These are phyloP conservation scores for Carassius gibelio DNA, from an alignment of 2,113 vertebrate species.

Conservation along the genomic window DNA sequence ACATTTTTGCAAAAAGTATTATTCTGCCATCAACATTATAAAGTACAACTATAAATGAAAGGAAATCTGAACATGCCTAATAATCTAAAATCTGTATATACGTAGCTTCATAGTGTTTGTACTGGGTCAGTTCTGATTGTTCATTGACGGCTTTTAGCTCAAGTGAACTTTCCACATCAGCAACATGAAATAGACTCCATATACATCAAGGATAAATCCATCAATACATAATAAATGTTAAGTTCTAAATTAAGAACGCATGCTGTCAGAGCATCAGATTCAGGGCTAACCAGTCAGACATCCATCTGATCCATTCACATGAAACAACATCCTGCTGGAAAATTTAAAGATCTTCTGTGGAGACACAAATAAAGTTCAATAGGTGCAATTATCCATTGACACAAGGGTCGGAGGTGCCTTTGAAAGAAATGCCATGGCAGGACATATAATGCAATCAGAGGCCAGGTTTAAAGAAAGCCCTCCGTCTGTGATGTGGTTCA, in stretches of 20 bases:
- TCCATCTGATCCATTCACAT: constrained; percentile 47
- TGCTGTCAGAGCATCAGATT: constrained; percentile 66
- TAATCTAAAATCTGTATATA: too few relatives aligned
- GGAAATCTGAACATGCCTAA: too few relatives aligned
- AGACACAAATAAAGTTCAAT: constrained; percentile 44
- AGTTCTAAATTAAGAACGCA: constrained; percentile 75
- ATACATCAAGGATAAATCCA: constrained; percentile 39
- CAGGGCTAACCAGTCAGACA: constrained; percentile 52
- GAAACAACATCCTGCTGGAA: constrained; percentile 40
- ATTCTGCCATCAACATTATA: too few relatives aligned
- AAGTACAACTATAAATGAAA: too few relatives aligned
- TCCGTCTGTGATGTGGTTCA: background rate
- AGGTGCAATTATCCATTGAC: constrained; percentile 42
- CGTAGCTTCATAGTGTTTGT: too few relatives aligned
- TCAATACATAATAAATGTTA: constrained; percentile 75
- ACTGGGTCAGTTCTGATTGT: too few relatives aligned
- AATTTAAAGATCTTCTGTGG: constrained; percentile 32
- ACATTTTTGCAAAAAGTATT: too few relatives aligned
- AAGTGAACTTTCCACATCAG: constrained; percentile 4
- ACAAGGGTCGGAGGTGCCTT: constrained; percentile 29
- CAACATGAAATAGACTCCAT: background rate
- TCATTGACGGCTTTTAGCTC: background rate
- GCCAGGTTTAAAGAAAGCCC: background rate
- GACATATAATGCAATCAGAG: background rate
- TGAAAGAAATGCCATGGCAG: background rate